phyloP scores from a whole-genome alignment of 2,888 invertebrate genomes.

The Heliconius erato region DNA sequence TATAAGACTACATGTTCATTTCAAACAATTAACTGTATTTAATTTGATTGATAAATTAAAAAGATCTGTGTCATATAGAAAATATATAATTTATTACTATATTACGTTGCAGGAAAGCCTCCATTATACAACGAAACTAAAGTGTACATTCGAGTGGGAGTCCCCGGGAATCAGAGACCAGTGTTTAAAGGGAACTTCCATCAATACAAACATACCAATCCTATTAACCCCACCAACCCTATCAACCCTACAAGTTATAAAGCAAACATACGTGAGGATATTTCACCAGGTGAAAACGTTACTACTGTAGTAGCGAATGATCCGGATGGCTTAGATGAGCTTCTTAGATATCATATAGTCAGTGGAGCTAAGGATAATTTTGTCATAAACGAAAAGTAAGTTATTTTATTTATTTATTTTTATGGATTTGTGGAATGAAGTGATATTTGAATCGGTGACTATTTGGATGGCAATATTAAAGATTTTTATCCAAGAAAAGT shows the following conservation, averaged over 20 bases:
- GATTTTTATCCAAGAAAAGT: too few species aligned
- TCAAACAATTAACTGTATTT: too few species aligned
- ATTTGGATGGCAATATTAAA: too few species aligned
- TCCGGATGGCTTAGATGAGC: slow-evolving; percentile 90
- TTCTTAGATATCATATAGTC: slow-evolving; percentile 89
- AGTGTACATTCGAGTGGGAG: slow-evolving; percentile 90
- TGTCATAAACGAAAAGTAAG: slow-evolving; percentile 89
- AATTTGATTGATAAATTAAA: background rate
- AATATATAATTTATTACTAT: background rate
- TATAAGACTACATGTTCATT: too few species aligned
- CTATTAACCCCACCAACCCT: slow-evolving; percentile 78
- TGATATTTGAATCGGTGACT: too few species aligned
- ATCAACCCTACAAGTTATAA: slow-evolving; percentile 90
- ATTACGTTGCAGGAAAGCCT: slow-evolving; percentile 81
- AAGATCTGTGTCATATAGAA: background rate
- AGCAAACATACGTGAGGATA: slow-evolving; percentile 89
- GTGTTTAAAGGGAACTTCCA: slow-evolving; percentile 91
- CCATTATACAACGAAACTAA: slow-evolving; percentile 88
- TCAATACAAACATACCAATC: slow-evolving; percentile 79
- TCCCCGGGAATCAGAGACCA: slow-evolving; percentile 92
- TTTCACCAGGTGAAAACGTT: slow-evolving; percentile 88
- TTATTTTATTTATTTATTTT: slow-evolving; percentile 23
- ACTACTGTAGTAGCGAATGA: slow-evolving; percentile 90
- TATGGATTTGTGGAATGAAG: too few species aligned
- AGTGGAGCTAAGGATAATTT: slow-evolving; percentile 92